A percentile compares a stretch with the other conserved stretches of the same genome.
These are phyloP conservation scores for Limosa lapponica DNA, from an alignment of 2,797 vertebrate species.

Conservation along the genomic window DNA sequence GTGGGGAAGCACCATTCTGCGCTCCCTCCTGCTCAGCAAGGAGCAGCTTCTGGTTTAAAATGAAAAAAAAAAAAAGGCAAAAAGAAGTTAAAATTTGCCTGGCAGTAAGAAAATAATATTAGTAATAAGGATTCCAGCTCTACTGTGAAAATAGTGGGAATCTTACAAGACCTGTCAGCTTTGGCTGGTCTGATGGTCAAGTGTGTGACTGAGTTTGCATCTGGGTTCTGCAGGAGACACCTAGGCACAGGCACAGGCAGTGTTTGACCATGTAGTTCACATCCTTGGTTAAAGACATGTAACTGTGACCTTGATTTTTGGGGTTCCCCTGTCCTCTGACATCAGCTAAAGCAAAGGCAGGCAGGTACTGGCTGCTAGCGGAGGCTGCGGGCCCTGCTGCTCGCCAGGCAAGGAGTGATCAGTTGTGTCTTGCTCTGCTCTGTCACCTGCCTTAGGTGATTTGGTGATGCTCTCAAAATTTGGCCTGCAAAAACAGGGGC, in stretches of 20 bases:
- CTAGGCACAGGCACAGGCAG: neutral
- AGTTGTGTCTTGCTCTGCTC: neutral
- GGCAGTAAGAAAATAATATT: neutral
- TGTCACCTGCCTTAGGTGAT: neutral
- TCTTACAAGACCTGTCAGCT: neutral
- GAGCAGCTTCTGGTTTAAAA: conserved; percentile 22
- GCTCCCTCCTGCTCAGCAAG: neutral
- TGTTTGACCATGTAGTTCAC: rapidly evolving
- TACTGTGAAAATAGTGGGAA: neutral
- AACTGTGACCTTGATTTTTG: neutral
- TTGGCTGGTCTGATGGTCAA: neutral
- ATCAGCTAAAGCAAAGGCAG: rapidly evolving
- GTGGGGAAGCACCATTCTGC: rapidly evolving
- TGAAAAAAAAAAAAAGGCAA: neutral
- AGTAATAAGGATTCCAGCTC: neutral
- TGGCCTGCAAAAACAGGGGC: neutral
- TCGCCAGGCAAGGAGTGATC: rapidly evolving
- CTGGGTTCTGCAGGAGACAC: neutral
- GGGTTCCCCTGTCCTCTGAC: neutral
- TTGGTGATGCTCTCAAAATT: neutral
- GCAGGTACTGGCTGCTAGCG: neutral
- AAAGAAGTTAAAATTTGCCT: neutral
- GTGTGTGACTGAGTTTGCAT: neutral
- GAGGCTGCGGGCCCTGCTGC: neutral
- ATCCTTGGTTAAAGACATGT: neutral